Evolutionary conservation across 2,797 vertebrate genomes (phyloP), one percentile per base, ranked within the genome.

Genomic region (Salarias fasciatus): DNA sequence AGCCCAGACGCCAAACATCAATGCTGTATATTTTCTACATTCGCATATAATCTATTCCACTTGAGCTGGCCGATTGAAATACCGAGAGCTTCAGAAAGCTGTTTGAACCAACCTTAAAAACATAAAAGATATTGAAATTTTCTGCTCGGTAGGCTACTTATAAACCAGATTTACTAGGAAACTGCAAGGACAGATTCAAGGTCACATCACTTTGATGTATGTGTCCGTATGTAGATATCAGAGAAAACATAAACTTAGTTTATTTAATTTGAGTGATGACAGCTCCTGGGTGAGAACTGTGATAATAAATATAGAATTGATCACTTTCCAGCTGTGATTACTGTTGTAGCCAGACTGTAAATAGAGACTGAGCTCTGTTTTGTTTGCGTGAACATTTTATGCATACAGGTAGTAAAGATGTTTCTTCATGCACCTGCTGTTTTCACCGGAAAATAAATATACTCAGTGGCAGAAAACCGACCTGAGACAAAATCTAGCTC

Each of bases 1-100:
- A 53, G 46, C 24, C 36, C 29, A 36, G 69, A 69, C 6, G 8
- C 5, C 40, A 63, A 63, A 81, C 55, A 68, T 70, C 53, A 60
- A 48, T 30, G 61, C 51, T 43, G 44, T 49, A 13, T 49, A 43
- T 65, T 57, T 55, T 75, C n/a, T 51, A 45, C 29, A 46, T 60
- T 69, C 37, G 6, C 11, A 58, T 55, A 67, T 75, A 37, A 79
- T 77, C 57, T 59, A 35, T 77, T 81, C 60, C 68, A 71, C 42
- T n/a, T 67, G 69, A 72, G 54, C 41, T 64, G 60, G 45, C 37
- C 38, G 50, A 38, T 38, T 70, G 53, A 69, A 73, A 67, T 49
- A 59, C 40, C 69, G 46, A 36, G 30, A 57, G 42, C 59, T 65
- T 66, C 51, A 56, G 14, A 63, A 52, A 71, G 14, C 50, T 43